phyloP scores from a whole-genome alignment of 2,888 invertebrate species.

The Megastigmus dorsalis region DNA sequence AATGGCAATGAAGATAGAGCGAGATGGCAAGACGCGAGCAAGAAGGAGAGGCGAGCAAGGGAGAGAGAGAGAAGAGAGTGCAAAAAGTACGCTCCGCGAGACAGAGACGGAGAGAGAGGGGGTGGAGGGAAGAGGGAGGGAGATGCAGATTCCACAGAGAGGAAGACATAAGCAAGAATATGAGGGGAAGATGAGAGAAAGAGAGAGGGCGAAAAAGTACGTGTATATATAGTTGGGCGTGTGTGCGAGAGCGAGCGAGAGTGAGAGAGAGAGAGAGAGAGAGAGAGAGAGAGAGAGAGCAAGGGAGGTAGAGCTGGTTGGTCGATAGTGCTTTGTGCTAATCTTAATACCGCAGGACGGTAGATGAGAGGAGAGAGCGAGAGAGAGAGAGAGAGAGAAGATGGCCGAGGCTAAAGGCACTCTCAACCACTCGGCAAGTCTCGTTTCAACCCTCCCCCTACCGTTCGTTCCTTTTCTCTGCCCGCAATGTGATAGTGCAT shows the following conservation, averaged over 20 bases:
- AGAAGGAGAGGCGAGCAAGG: not conserved
- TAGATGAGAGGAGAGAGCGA: slow-evolving; percentile 46
- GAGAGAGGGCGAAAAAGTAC: not conserved
- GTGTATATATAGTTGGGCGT: not conserved
- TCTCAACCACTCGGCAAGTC: slow-evolving; percentile 56
- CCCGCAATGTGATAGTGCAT: slow-evolving; percentile 57
- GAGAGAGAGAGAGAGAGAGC: slow-evolving; percentile 25
- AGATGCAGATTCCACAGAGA: slow-evolving; percentile 35
- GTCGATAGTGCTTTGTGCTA: slow-evolving; percentile 66
- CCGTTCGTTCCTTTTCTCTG: slow-evolving; percentile 34
- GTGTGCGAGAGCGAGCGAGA: slow-evolving; percentile 3
- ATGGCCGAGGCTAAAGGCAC: slow-evolving; percentile 53
- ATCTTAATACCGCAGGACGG: slow-evolving; percentile 66
- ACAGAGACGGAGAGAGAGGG: slow-evolving; percentile 36
- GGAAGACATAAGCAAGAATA: slow-evolving; percentile 35
- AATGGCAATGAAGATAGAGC: slow-evolving; percentile 24
- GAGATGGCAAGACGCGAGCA: not conserved
- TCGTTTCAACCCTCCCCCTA: slow-evolving; percentile 46
- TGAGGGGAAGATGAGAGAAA: not conserved
- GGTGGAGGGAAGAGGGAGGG: not conserved
- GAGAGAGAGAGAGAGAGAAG: no score
- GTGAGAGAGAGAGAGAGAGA: slow-evolving; percentile 22
- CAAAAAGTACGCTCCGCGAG: not conserved
- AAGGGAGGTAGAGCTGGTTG: slow-evolving; percentile 49
- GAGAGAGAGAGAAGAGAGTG: not conserved